Percentiles rank a stretch among this genome's conserved stretches.
phyloP scores from a whole-genome alignment of 2,888 invertebrate species.

The Gasteruption jaculator region DNA sequence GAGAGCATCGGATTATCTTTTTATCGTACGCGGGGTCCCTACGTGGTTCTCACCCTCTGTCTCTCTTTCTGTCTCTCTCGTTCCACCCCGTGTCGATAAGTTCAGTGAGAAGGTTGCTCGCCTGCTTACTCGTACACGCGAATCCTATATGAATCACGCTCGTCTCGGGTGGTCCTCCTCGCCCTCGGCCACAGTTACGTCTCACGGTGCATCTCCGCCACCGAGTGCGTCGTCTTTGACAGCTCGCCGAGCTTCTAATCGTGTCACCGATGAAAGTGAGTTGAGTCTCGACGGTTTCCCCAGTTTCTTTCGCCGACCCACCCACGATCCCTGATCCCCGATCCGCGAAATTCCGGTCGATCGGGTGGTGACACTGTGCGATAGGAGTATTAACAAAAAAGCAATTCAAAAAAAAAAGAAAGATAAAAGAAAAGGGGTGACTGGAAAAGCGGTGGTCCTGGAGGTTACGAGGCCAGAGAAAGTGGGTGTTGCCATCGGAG shows the following conservation, averaged over 20 bases:
- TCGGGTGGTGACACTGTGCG: slow-evolving; percentile 9
- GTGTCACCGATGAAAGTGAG: neutral
- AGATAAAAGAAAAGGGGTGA: slow-evolving; percentile 16
- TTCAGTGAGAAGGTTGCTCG: too few relatives aligned
- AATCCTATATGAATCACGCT: too few relatives aligned
- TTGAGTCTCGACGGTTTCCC: slow-evolving; percentile 1
- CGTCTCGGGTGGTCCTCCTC: too few relatives aligned
- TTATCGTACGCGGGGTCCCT: slow-evolving; percentile 9
- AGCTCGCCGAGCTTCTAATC: too few relatives aligned
- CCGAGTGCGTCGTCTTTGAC: too few relatives aligned
- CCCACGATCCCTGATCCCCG: slow-evolving; percentile 5
- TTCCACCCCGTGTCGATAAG: too few relatives aligned
- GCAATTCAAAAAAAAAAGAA: slow-evolving; percentile 19
- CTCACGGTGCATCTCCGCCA: too few relatives aligned
- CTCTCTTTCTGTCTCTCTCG: too few relatives aligned
- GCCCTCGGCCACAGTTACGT: too few relatives aligned
- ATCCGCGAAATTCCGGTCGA: neutral
- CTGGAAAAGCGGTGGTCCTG: slow-evolving; percentile 28
- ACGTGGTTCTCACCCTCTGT: too few relatives aligned
- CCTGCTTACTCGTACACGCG: slow-evolving; percentile 5
- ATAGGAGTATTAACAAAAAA: too few relatives aligned
- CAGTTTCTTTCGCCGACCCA: slow-evolving; percentile 2
- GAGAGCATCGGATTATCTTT: slow-evolving; percentile 18
- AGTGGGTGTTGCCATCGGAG: slow-evolving; percentile 36
- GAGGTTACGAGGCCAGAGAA: slow-evolving; percentile 36